These are phyloP conservation scores for Trissolcus basalis DNA, from an alignment of 1,140 invertebrate genomes.

Conservation along the genomic window DNA sequence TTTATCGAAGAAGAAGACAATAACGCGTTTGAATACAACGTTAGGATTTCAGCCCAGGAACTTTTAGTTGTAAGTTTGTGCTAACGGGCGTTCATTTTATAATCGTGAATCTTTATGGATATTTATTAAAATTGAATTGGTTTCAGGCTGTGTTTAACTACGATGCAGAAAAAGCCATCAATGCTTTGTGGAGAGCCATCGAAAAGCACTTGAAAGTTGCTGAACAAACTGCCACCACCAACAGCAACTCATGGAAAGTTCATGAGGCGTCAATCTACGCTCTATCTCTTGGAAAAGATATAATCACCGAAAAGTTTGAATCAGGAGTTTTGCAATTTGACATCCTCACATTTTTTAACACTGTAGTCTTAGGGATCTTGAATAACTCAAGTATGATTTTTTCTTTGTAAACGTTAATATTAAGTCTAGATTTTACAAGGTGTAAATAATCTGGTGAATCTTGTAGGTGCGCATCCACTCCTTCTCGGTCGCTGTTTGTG, in stretches of 20 bases:
- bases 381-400: conserved; percentile 69
- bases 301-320: conserved; percentile 78
- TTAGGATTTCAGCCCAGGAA: conserved; percentile 86
- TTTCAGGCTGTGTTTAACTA: conserved; percentile 79
- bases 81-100: too few species aligned
- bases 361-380: conserved; percentile 75
- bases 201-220: conserved; percentile 80
- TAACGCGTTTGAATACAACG: conserved; percentile 82
- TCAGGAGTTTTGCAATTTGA: conserved; percentile 80
- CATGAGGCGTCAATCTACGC: conserved; percentile 85
- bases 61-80: conserved; percentile 77
- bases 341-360: conserved; percentile 81
- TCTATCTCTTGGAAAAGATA: conserved; percentile 77
- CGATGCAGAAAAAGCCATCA: conserved; percentile 79
- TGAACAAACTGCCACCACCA: conserved; percentile 69
- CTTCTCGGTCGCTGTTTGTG: conserved; percentile 84
- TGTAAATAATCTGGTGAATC: not conserved
- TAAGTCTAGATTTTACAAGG: not conserved
- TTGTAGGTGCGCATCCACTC: conserved; percentile 78
- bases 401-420: not conserved
- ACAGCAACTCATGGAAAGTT: conserved; percentile 84
- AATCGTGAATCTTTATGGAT: not conserved
- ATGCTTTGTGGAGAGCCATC: conserved; percentile 80
- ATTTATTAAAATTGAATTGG: not conserved
- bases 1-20: conserved; percentile 89